Percentiles rank a stretch among this genome's conserved stretches.
Evolutionary conservation across 2,113 vertebrate species (phyloP).

Genomic region (Vulpes vulpes): DNA sequence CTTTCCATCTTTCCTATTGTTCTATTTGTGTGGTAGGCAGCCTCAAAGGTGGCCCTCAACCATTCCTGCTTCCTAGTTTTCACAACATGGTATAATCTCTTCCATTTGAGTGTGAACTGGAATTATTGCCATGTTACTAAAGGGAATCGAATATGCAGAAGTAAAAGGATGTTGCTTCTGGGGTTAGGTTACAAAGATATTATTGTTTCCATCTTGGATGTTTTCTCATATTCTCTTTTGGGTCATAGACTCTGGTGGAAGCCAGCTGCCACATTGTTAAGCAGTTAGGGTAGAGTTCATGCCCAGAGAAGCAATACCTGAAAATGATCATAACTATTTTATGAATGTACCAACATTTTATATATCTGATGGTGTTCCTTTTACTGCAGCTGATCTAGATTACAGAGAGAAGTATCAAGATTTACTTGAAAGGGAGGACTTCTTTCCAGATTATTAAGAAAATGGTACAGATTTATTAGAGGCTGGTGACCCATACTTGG

Average conservation of each 20-base stretch:
- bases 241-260: not conserved
- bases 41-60: not conserved
- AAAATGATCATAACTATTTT: slow-evolving; percentile 98
- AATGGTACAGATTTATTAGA: slow-evolving; percentile 89
- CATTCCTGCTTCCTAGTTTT: not conserved
- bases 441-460: slow-evolving; percentile 93
- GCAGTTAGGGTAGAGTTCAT: slow-evolving; percentile 90
- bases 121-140: not conserved
- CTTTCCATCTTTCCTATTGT: not conserved
- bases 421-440: slow-evolving; percentile 94
- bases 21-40: not conserved
- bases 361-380: slow-evolving; percentile 95
- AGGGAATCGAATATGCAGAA: not conserved
- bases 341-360: slow-evolving; percentile 92
- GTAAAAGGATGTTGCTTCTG: not conserved
- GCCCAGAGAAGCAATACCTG: slow-evolving; percentile 94
- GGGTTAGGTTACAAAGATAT: not conserved
- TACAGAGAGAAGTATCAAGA: slow-evolving; percentile 98
- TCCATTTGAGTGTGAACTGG: not conserved
- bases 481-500: slow-evolving; percentile 88
- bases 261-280: not conserved
- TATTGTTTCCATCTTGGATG: not conserved
- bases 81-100: not conserved
- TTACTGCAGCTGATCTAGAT: slow-evolving; percentile 98
- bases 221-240: not conserved